Base-by-base conservation (phyloP, 2,113 vertebrate species). In the Protobothrops flavoviridis region DNA sequence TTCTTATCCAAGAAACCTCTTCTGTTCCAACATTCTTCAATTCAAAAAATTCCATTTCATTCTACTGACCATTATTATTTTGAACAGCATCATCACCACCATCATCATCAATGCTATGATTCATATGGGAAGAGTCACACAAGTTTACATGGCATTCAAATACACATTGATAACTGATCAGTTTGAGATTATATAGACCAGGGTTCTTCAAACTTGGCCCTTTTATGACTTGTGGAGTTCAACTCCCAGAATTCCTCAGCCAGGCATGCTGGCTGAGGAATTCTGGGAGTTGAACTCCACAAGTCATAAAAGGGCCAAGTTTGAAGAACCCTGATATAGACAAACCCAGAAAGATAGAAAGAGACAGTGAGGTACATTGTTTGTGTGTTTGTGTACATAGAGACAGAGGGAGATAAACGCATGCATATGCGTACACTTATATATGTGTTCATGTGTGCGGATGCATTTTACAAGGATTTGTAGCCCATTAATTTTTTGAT, bases 401-500 rank as follows among this genome's bases (percentile, higher is more conserved):
- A 29, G 26, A n/a, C 64, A 74, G n/a, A 74, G 5, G n/a, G 29
- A 74, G 29, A 74, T 33, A 74, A 17, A 74, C 24, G 29, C 9
- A 64, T 15, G 12, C 1, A 69, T n/a, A 2, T 33, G 29, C 12
- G 5, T 29, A 74, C 0, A 74, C 13, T 1, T 74, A 33, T 6
- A 33, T 15, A 17, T 5, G 6, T 74, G 29, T 74, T 12, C n/a
- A 74, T 74, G 4, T 15, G 13, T 74, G 15, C 33, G 0, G 13
- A 33, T 55, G 53, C 15, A 55, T 20, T 55, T 74, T 74, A 33
- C n/a, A 74, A 33, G n/a, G 4, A 0, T 74, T 33, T 74, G 13
- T 74, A 74, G 5, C 55, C n/a, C 88, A 86, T 50, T 1, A 96
- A 2, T 94, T 94, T 96, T 93, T 93, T 94, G 4, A 97, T 69